Evolutionary conservation across 2,888 invertebrate genomes (phyloP).

Genomic region (Ormyrus labotus): DNA sequence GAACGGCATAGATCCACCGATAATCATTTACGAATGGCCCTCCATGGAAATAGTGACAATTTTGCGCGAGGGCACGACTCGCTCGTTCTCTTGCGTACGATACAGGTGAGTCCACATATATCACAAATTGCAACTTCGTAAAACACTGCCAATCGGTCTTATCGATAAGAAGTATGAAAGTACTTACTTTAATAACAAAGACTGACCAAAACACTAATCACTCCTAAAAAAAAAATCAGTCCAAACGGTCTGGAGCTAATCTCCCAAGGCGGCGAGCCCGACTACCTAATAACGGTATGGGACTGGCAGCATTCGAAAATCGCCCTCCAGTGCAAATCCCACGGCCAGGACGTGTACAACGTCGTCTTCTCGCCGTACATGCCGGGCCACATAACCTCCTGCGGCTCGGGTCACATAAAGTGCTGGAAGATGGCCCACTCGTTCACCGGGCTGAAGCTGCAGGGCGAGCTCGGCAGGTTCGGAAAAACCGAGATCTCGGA

Average conservation of each 20-base stretch:
- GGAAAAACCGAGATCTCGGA: conserved; percentile 95
- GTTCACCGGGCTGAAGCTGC: conserved; percentile 92
- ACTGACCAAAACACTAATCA: no score
- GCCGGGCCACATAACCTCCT: conserved; percentile 87
- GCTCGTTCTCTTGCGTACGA: conserved; percentile 84
- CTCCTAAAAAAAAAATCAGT: conserved; percentile 75
- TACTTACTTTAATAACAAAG: not conserved
- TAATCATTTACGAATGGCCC: conserved; percentile 91
- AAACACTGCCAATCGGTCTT: not conserved
- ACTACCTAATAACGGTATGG: conserved; percentile 93
- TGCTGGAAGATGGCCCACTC: conserved; percentile 96
- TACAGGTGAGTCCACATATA: conserved; percentile 79
- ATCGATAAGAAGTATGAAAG: not conserved
- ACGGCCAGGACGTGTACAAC: conserved; percentile 87
- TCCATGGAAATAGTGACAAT: conserved; percentile 84
- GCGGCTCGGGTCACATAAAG: conserved; percentile 87
- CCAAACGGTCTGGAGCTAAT: conserved; percentile 88
- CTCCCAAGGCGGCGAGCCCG: conserved; percentile 90
- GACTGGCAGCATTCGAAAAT: conserved; percentile 88
- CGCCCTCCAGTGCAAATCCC: conserved; percentile 87
- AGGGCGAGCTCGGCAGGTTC: conserved; percentile 92
- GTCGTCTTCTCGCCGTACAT: conserved; percentile 90
- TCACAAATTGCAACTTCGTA: no score
- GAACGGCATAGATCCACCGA: conserved; percentile 84
- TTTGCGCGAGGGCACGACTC: conserved; percentile 86